Base-by-base conservation (phyloP, 1,140 invertebrate genomes). In the Drosophila persimilis region DNA sequence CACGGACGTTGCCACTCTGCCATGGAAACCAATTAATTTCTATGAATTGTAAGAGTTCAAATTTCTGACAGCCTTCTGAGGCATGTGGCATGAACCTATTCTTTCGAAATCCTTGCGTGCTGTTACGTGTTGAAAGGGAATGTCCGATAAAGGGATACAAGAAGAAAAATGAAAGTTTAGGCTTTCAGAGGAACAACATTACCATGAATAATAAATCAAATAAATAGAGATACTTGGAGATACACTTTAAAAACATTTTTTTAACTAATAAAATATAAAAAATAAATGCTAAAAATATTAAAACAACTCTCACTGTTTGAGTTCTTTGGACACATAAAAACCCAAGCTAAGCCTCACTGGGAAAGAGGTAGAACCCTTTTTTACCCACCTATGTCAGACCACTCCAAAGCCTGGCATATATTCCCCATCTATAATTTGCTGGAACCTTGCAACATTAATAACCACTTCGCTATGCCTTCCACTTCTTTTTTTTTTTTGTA, bases 11-110 rank as follows among this genome's bases (percentile, higher is more conserved):
- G 41, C 50, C 59, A 64, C 59, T 61, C 35, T 76, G 58, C 67
- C 64, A 81, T 63, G 77, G 70, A 77, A 77, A 86, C 80, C 80
- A 80, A 85, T 85, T 85, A 85, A 85, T 85, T 85, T 74, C 73
- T 81, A 86, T 85, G 80, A 85, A 86, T 81, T 86, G 67, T 77
- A 72, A 73, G 73, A 86, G 80, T 75, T 70, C 64, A 57, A 86
- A 75, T 79, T 81, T 86, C 70, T 58, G 81, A 70, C 63, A 69
- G 73, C 61, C 47, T 73, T 77, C 66, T 77, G 80, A 81, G 77
- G 80, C 80, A 80, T 72, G 77, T 43, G 60, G 52, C 80, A 65
- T 15, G 77, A 66, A 57, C 58, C 56, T 53, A 35, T 35, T 35
- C 31, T 35, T 3, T 56, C 60, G 41, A 67, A 51, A 62, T 63